A percentile compares a stretch with the other conserved stretches of the same genome.
Conservation (phyloP, 64 coral and sea anemone species). For the Montipora sp. region DNA sequence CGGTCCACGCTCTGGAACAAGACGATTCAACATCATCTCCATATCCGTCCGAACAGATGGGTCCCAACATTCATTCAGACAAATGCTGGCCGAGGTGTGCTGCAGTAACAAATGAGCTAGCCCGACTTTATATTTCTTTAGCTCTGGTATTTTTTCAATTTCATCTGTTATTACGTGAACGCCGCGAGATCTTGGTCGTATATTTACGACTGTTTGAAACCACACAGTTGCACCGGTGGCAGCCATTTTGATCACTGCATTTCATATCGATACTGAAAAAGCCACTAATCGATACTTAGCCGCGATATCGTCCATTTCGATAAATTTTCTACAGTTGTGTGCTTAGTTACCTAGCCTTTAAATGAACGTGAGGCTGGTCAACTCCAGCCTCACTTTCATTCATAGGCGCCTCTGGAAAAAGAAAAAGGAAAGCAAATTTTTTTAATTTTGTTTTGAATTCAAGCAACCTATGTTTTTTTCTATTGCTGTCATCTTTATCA, state of each 20-base stretch:
- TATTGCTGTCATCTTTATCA: too few relatives aligned
- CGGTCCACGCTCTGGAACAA: conserved; percentile 89
- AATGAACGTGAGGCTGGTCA: too few relatives aligned
- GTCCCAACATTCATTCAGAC: conserved; percentile 96
- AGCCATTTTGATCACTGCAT: conserved; percentile 27
- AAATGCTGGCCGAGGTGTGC: conserved; percentile 96
- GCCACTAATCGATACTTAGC: neutral
- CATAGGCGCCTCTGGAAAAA: too few relatives aligned
- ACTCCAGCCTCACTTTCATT: too few relatives aligned
- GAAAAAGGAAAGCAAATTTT: too few relatives aligned
- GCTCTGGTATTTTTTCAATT: conserved; percentile 80
- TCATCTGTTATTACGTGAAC: conserved; percentile 93
- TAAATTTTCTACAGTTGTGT: too few relatives aligned
- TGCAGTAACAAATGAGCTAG: conserved; percentile 88
- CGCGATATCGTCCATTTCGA: too few relatives aligned
- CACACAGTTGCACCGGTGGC: conserved; percentile 53
- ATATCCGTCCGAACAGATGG: conserved; percentile 89
- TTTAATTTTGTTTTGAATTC: too few relatives aligned
- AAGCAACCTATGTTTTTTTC: too few relatives aligned
- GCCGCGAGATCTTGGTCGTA: conserved; percentile 81
- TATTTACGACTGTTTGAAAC: conserved; percentile 72
- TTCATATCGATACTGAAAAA: neutral
- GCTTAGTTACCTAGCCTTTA: too few relatives aligned
- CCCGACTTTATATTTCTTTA: conserved; percentile 97
- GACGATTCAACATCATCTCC: conserved; percentile 98